Percentiles rank a stretch among this genome's conserved stretches.
These are phyloP conservation scores for Falco rusticolus DNA, from an alignment of 2,797 vertebrate genomes.

Conservation along the genomic window DNA sequence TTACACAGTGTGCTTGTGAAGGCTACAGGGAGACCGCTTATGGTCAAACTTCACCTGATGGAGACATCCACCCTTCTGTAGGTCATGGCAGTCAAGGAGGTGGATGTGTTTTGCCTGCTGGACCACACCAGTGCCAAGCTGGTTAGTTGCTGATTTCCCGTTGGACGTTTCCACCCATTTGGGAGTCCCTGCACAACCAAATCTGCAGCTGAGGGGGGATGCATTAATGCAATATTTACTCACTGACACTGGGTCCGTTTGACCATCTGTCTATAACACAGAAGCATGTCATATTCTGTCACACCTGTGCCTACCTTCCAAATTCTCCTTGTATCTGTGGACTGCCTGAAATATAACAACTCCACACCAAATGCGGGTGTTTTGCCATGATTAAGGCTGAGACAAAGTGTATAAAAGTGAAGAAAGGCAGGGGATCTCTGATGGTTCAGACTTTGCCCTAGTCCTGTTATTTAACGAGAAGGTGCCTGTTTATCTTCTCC, in stretches of 20 bases:
- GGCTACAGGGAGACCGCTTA: not conserved
- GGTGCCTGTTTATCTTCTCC: not conserved
- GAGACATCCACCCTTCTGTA: not conserved
- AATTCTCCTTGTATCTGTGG: not conserved
- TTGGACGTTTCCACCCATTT: not conserved
- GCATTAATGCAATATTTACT: not conserved
- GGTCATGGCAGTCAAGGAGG: rapidly evolving
- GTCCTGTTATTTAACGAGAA: constrained; percentile 5
- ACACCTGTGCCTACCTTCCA: not conserved
- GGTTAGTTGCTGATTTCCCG: not conserved
- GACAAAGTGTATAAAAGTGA: not conserved
- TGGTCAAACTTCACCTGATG: not conserved
- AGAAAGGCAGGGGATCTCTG: not conserved
- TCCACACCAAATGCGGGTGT: not conserved
- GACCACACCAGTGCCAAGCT: not conserved
- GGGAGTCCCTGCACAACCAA: not conserved
- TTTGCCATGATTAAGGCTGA: not conserved
- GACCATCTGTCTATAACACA: not conserved
- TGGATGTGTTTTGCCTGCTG: not conserved
- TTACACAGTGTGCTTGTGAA: not conserved
- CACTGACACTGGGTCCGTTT: not conserved
- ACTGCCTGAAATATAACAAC: not conserved
- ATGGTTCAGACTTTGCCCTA: not conserved
- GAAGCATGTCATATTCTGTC: not conserved
- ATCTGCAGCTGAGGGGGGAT: not conserved